These are phyloP conservation scores for Athalia circularis DNA, from an alignment of 2,888 invertebrate species.

Conservation along the genomic window DNA sequence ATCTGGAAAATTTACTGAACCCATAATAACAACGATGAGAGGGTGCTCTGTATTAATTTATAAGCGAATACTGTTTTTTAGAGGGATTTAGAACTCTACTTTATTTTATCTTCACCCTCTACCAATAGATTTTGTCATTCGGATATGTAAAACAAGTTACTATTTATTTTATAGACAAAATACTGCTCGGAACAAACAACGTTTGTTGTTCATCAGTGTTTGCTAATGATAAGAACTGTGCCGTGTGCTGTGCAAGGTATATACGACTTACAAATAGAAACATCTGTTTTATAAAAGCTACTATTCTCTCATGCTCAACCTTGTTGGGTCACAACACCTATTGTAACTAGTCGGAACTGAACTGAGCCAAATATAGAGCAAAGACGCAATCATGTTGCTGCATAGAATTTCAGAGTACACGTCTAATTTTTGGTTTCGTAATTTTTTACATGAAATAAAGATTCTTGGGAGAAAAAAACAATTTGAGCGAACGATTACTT, in stretches of 20 bases:
- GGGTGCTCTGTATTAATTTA: too few relatives aligned
- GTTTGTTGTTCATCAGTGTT: not conserved
- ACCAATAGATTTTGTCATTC: too few relatives aligned
- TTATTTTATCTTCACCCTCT: too few relatives aligned
- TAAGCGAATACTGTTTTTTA: too few relatives aligned
- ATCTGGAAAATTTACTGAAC: too few relatives aligned
- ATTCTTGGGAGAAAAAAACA: not conserved
- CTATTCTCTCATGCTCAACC: constrained; percentile 5
- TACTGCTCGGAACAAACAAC: constrained; percentile 7
- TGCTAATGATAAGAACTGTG: constrained; percentile 34
- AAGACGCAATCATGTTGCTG: too few relatives aligned
- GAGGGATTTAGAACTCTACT: too few relatives aligned
- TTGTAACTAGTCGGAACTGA: constrained; percentile 19
- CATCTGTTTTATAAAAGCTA: constrained; percentile 18
- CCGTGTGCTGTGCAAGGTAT: not conserved
- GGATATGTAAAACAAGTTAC: not conserved
- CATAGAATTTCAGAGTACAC: not conserved
- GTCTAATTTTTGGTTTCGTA: not conserved
- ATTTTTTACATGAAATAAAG: not conserved
- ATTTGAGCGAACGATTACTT: not conserved
- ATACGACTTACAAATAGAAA: constrained; percentile 34
- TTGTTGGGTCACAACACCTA: constrained; percentile 5
- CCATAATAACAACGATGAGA: too few relatives aligned
- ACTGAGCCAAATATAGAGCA: not conserved
- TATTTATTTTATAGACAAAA: not conserved